Base-by-base conservation (phyloP, 2,113 vertebrate species). In the Gobiocypris rarus region DNA sequence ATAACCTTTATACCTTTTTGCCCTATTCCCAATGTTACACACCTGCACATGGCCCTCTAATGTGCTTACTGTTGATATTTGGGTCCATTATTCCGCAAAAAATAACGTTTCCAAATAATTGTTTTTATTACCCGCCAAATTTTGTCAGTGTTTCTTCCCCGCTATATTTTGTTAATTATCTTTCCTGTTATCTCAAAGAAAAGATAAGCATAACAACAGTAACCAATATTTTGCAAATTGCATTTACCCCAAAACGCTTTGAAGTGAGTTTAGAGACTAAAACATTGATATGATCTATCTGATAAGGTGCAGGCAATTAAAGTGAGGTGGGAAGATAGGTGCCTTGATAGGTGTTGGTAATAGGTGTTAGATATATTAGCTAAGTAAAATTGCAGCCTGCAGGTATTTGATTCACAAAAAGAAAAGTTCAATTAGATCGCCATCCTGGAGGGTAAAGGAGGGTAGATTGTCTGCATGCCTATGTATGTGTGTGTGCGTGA, bases 371-470 rank as follows among this genome's bases (percentile, higher is more conserved):
- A 81, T 19, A 83, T 59, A 88, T 56, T 58, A 81, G 17, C 26
- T 48, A 24, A 59, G n/a, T 58, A 86, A 48, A 56, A 65, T 54
- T 52, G 43, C 5, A 41, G 79, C 76, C 38, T 77, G 34, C 43
- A 80, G 74, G 67, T 56, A 63, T 87, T 67, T 77, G 73, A 84
- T 85, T 80, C 45, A 67, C 15, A 59, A 75, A 34, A 69, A 76
- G 71, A 85, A 83, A 85, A 77, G 15, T 14, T 67, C 14, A 85
- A 13, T 73, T 78, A 58, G 45, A 59, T 61, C 7, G 2, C 28
- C 45, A 11, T 13, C 26, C 26, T 81, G 26, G 8, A 54, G 45
- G 38, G 41, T 4, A 43, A 65, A 81, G 5, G 50, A 4, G 69
- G 1, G 73, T 22, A 26, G 9, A 38, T 8, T 45, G 15, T 74